These are phyloP conservation scores for Drosophila melanosoma DNA, from an alignment of 2,888 invertebrate species.

Conservation along the genomic window DNA sequence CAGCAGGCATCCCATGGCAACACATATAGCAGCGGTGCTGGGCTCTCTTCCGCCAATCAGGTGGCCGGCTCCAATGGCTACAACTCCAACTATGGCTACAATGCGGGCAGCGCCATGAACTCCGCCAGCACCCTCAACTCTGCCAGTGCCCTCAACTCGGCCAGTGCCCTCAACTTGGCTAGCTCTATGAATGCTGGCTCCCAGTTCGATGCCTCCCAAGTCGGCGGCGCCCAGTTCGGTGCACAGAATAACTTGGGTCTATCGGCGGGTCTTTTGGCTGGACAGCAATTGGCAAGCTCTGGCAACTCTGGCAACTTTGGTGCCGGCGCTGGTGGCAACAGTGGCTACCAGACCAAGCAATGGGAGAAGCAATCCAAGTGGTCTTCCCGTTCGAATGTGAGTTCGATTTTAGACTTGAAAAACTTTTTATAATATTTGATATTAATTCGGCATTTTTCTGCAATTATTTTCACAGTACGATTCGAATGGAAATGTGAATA, in stretches of 20 bases:
- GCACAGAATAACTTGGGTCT: slow-evolving; percentile 46
- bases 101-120: slow-evolving; percentile 54
- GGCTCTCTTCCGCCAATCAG: slow-evolving; percentile 65
- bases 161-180: slow-evolving; percentile 47
- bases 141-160: slow-evolving; percentile 51
- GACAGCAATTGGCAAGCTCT: slow-evolving; percentile 46
- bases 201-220: slow-evolving; percentile 34
- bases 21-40: slow-evolving; percentile 50
- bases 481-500: slow-evolving; percentile 82
- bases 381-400: slow-evolving; percentile 84
- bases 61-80: slow-evolving; percentile 48
- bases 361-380: slow-evolving; percentile 85
- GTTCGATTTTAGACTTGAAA: neutral
- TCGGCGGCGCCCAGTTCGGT: slow-evolving; percentile 15
- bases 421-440: too few species aligned
- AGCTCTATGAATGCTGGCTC: slow-evolving; percentile 45
- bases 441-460: neutral
- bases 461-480: slow-evolving; percentile 72
- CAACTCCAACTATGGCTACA: slow-evolving; percentile 49
- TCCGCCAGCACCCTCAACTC: slow-evolving; percentile 56
- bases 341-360: slow-evolving; percentile 80
- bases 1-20: slow-evolving; percentile 74
- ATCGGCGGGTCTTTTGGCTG: slow-evolving; percentile 42
- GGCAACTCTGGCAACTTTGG: slow-evolving; percentile 58
- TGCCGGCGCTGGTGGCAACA: slow-evolving; percentile 47